These are phyloP conservation scores for Coendou prehensilis DNA, from an alignment of 2,797 vertebrate genomes.

Conservation along the genomic window DNA sequence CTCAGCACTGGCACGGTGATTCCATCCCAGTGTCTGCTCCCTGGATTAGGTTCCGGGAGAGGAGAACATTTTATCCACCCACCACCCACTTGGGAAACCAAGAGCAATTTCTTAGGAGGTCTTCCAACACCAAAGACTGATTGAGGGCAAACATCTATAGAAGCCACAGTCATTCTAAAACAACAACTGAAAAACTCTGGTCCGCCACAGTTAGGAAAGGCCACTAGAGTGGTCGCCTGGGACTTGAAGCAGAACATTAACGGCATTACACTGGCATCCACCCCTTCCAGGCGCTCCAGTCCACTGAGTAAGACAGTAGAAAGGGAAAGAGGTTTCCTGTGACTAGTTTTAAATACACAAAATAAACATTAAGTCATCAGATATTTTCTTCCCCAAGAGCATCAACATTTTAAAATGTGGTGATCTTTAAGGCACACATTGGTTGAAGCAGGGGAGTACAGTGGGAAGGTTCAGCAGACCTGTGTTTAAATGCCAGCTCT, in stretches of 20 bases:
- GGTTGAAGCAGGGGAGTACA: background rate
- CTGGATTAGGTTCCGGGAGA: background rate
- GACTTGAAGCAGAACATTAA: background rate
- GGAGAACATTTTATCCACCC: background rate
- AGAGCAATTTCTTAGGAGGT: background rate
- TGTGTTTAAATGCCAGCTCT: background rate
- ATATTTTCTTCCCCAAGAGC: background rate
- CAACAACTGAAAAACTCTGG: background rate
- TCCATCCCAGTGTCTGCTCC: background rate
- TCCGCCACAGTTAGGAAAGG: background rate
- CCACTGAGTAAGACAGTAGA: conserved; percentile 8
- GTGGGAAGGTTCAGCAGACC: background rate
- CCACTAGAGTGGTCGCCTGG: background rate
- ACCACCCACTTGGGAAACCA: background rate
- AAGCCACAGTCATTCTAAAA: background rate
- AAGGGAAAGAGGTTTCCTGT: background rate
- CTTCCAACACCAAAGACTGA: background rate
- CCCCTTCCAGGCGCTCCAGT: background rate
- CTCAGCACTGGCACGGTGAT: background rate
- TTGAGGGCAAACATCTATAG: background rate
- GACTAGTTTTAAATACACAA: background rate
- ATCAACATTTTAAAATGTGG: background rate
- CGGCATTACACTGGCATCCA: background rate
- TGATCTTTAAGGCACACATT: background rate
- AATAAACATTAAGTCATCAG: background rate